Base-by-base conservation (phyloP, 2,888 invertebrate species). In the Megalurothrips usitatus region DNA sequence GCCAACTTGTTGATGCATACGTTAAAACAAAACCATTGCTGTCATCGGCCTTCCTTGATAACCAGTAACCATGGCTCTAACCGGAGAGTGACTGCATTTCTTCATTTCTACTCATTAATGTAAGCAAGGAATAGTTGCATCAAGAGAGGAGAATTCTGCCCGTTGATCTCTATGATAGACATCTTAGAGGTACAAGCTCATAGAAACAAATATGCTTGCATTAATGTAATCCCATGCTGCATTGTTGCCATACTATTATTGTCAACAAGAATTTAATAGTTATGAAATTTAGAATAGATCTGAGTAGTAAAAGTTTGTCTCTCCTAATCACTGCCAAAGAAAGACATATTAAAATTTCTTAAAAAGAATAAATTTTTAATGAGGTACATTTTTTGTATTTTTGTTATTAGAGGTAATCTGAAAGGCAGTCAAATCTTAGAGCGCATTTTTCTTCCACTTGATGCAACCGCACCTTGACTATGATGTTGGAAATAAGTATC, bases 1-100 rank as follows among this genome's bases (percentile, higher is more conserved):
- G 23, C 68, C 26, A 75, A 75, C 68, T 0, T 9, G 68, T 75
- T 26, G 17, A 58, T 75, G 58, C 58, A 58, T 58, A 58, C 58
- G 26, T 23, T 75, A 10, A 12, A 26, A 11, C 23, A 75, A 75
- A 75, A 26, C 8, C 11, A 26, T 23, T 4, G 26, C 68, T 75
- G 23, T 75, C 68, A 75, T 26, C 10, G 68, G 68, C 68, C 68
- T 75, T 26, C 68, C 68, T 26, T 0, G 8, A 10, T 26, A 75
- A 75, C 68, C 68, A 26, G 68, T 23, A 75, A 75, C 68, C 68
- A 75, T 75, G 68, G 68, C 68, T 75, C 68, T 75, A 75, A 75
- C 68, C 23, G 26, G 26, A 75, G 68, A 75, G 68, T 75, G 68
- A 75, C 68, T 75, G 68, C 68, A 26, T 26, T 75, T 26, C 26